These are phyloP conservation scores for Macquaria ambigua DNA, from an alignment of 2,113 vertebrate genomes.

Conservation along the genomic window DNA sequence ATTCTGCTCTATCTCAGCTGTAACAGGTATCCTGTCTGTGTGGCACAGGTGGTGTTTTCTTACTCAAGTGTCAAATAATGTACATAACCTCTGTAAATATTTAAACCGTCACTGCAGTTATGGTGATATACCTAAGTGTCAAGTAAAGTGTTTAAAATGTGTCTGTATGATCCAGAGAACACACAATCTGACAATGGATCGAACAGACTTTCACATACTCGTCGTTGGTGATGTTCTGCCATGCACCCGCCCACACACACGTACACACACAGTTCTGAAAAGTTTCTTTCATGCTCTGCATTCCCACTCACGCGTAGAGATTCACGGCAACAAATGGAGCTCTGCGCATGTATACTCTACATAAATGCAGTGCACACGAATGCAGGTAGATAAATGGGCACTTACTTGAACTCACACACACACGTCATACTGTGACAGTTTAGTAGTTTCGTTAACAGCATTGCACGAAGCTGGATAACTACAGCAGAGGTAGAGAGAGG, in stretches of 20 bases:
- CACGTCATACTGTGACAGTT: conserved; percentile 34
- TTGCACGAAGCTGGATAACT: conserved; percentile 51
- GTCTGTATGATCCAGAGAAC: conserved; percentile 42
- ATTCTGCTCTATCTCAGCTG: conserved; percentile 28
- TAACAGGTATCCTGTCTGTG: conserved; percentile 28
- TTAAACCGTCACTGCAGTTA: conserved; percentile 22
- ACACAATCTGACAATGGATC: conserved; percentile 23
- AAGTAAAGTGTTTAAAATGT: conserved; percentile 32
- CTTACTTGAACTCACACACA: conserved; percentile 13
- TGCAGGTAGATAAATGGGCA: conserved; percentile 18
- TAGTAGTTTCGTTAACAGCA: conserved; percentile 49
- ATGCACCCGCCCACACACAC: conserved; percentile 37
- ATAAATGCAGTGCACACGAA: conserved; percentile 25
- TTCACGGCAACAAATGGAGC: conserved; percentile 32
- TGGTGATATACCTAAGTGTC: conserved; percentile 30
- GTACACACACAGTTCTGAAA: conserved; percentile 28
- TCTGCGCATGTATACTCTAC: conserved; percentile 1
- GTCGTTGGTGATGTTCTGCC: conserved; percentile 37
- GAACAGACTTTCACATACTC: conserved; percentile 34
- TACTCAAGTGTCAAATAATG: conserved; percentile 34
- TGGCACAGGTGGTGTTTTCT: conserved; percentile 19
- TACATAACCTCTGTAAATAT: conserved; percentile 39
- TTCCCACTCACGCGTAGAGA: conserved; percentile 17
- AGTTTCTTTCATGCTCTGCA: not conserved
- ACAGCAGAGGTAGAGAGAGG: conserved; percentile 39